Conservation (phyloP, 2,113 vertebrate species). For the Anhinga anhinga region DNA sequence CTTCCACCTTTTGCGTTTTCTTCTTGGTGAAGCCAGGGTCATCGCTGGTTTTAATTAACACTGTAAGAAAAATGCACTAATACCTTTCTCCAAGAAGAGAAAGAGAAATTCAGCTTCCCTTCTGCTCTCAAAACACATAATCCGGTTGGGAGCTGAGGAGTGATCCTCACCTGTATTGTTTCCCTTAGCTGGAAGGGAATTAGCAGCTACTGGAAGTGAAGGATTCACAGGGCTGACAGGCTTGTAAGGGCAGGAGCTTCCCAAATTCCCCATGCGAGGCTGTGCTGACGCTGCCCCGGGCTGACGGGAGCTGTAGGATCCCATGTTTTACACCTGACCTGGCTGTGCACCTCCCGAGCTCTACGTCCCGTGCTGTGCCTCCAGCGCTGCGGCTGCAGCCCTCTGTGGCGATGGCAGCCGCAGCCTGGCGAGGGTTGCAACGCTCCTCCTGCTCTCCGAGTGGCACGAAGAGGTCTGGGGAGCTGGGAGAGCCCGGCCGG, state of each 20-base stretch:
- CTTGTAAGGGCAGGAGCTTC: background rate
- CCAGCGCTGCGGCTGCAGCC: background rate
- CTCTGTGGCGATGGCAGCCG: fast-evolving
- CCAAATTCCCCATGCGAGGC: background rate
- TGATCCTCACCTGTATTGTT: background rate
- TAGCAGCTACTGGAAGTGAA: background rate
- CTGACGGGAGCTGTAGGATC: background rate
- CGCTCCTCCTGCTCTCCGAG: background rate
- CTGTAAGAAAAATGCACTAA: background rate
- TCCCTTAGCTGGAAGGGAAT: background rate
- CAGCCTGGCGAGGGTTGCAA: background rate
- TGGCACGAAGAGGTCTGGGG: fast-evolving
- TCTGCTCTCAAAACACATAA: background rate
- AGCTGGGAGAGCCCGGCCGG: background rate
- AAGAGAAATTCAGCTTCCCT: background rate
- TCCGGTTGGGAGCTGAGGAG: background rate
- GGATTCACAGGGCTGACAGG: background rate
- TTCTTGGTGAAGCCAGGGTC: background rate
- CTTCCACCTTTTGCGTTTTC: background rate
- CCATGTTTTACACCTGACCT: background rate
- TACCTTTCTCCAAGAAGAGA: background rate
- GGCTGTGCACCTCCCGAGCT: background rate
- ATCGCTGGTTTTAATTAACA: constrained; percentile 10
- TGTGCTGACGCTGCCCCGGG: background rate
- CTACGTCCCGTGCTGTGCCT: background rate